Evolutionary conservation across 2,888 invertebrate genomes (phyloP).

Genomic region (Leucozona laternaria): DNA sequence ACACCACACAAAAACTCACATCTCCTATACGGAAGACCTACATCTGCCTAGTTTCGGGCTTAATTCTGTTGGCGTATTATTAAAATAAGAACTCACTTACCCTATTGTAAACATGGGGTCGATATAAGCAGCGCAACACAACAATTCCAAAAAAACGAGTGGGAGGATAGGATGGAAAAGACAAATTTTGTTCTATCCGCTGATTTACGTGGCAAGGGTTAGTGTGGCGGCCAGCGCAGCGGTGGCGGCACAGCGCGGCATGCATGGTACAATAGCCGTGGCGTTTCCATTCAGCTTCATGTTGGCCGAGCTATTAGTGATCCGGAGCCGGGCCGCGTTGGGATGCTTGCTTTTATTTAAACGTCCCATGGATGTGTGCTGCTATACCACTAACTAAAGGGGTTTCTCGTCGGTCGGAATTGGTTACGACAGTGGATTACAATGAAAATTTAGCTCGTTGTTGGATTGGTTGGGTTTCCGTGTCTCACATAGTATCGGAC

Average conservation of each 20-base stretch:
- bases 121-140: constrained; percentile 9
- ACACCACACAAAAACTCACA: too few relatives aligned
- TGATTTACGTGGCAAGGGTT: constrained; percentile 66
- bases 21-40: too few relatives aligned
- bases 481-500: constrained; percentile 52
- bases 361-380: constrained; percentile 20
- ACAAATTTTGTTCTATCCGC: constrained; percentile 67
- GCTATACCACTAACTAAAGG: constrained; percentile 60
- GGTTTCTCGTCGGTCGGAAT: constrained; percentile 49
- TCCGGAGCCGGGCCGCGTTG: constrained; percentile 20
- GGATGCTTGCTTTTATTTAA: constrained; percentile 39
- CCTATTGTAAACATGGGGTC: neutral
- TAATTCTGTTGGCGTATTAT: too few relatives aligned
- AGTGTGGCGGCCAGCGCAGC: neutral
- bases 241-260: constrained; percentile 17
- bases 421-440: constrained; percentile 67
- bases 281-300: constrained; percentile 49
- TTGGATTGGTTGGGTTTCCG: constrained; percentile 49
- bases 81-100: neutral
- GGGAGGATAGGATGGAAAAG: constrained; percentile 56
- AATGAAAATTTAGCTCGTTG: constrained; percentile 62
- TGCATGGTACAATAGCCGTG: constrained; percentile 6
- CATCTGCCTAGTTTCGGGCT: too few relatives aligned
- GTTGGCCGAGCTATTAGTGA: constrained; percentile 69
- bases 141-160: constrained; percentile 31